Conservation (phyloP, 37 sponge, comb jelly and placozoan species). For the Aplysina aerophoba region DNA sequence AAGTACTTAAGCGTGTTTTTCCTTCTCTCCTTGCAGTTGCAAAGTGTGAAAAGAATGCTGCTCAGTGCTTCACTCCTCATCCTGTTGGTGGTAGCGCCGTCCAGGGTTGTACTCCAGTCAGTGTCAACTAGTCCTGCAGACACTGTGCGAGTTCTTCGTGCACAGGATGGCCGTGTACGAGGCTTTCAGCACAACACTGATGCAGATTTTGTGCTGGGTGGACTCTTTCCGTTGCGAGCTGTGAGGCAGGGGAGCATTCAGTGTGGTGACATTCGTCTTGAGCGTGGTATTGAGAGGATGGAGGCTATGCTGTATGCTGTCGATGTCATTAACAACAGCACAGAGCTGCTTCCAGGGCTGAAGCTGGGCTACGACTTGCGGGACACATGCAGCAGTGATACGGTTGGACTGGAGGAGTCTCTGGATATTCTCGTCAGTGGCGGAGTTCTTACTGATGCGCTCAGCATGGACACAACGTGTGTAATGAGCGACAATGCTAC, state of each 20-base stretch:
- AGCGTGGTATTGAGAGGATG: constrained; percentile 82
- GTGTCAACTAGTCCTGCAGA: too few relatives aligned
- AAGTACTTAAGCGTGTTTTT: too few relatives aligned
- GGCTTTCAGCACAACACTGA: constrained; percentile 43
- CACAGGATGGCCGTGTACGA: constrained; percentile 47
- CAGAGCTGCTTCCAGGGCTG: constrained; percentile 58
- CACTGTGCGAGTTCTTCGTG: not conserved
- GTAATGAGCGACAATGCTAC: not conserved
- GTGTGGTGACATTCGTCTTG: constrained; percentile 46
- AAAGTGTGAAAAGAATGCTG: too few relatives aligned
- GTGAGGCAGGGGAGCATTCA: constrained; percentile 28
- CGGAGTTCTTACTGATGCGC: constrained; percentile 32
- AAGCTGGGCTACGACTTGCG: constrained; percentile 86
- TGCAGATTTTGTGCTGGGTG: constrained; percentile 79
- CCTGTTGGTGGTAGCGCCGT: too few relatives aligned
- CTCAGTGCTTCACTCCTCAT: too few relatives aligned
- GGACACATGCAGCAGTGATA: constrained; percentile 85
- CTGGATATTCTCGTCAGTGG: constrained; percentile 68
- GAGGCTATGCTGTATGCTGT: constrained; percentile 91
- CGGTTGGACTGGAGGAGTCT: constrained; percentile 77
- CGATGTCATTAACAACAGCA: constrained; percentile 65
- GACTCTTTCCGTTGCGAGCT: constrained; percentile 83
- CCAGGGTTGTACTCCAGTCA: too few relatives aligned
- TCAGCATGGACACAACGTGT: not conserved
- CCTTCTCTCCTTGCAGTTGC: too few relatives aligned